phyloP scores from a whole-genome alignment of 2,888 invertebrate species.

The Heliconius ethilla region DNA sequence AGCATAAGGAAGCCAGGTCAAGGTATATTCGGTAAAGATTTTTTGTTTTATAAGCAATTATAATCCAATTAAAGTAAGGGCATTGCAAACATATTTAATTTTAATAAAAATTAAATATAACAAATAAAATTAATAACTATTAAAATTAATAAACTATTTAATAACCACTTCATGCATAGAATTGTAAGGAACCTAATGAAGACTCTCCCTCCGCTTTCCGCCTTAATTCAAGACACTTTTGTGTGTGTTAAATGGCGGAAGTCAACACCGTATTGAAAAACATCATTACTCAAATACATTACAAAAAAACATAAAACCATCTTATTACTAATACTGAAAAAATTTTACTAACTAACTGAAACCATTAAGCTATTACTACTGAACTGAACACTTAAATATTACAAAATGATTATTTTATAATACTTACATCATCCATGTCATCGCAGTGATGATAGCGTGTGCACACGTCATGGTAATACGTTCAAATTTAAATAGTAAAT shows the following conservation, averaged over 20 bases:
- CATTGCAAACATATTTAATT: background rate
- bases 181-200: background rate
- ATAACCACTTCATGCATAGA: background rate
- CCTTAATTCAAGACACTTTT: background rate
- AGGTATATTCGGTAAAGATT: background rate
- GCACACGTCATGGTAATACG: background rate
- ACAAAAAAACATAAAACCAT: background rate
- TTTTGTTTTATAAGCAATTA: background rate
- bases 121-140: too few relatives aligned
- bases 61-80: background rate
- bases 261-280: background rate
- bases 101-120: background rate
- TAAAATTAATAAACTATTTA: background rate
- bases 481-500: background rate
- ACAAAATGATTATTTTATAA: background rate
- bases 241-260: background rate
- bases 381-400: too few relatives aligned
- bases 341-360: too few relatives aligned
- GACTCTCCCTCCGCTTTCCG: background rate
- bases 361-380: too few relatives aligned
- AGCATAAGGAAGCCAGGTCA: background rate
- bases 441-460: background rate
- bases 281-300: background rate
- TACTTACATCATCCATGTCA: background rate
- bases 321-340: too few relatives aligned